Evolutionary conservation across 2,888 invertebrate genomes (phyloP).

Genomic region (Morpho deidamia): DNA sequence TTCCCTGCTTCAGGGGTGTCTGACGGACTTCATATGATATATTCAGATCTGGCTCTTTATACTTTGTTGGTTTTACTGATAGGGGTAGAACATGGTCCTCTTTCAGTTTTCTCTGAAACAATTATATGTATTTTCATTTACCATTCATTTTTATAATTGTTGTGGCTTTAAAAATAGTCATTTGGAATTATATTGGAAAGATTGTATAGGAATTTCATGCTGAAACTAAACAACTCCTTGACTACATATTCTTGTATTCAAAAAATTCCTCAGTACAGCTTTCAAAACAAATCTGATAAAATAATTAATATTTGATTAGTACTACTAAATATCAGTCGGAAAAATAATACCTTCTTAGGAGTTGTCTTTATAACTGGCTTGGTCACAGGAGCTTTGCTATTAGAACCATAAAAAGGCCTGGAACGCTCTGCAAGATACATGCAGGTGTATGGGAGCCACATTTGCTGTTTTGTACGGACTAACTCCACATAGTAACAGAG

Average conservation of each 20-base stretch:
- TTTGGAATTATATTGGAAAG: too few relatives aligned
- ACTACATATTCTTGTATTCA: too few relatives aligned
- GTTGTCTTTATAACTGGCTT: slow-evolving; percentile 26
- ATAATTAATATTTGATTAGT: not conserved
- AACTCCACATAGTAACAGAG: slow-evolving; percentile 65
- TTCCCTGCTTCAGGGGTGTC: slow-evolving; percentile 48
- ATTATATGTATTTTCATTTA: not conserved
- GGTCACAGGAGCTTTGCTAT: slow-evolving; percentile 32
- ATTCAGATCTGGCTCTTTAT: slow-evolving; percentile 52
- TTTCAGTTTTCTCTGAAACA: slow-evolving; percentile 49
- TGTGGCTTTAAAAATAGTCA: too few relatives aligned
- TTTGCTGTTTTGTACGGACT: slow-evolving; percentile 41
- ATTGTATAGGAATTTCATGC: too few relatives aligned
- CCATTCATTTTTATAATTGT: too few relatives aligned
- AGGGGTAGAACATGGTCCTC: slow-evolving; percentile 55
- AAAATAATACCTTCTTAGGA: slow-evolving; percentile 45
- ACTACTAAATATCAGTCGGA: too few relatives aligned
- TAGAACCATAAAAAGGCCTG: slow-evolving; percentile 63
- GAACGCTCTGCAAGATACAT: slow-evolving; percentile 56
- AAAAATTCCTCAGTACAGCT: too few relatives aligned
- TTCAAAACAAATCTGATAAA: not conserved
- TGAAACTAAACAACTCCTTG: too few relatives aligned
- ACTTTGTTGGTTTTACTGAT: slow-evolving; percentile 43
- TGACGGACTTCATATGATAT: slow-evolving; percentile 52
- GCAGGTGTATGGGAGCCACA: slow-evolving; percentile 65